phyloP scores from a whole-genome alignment of 1,140 invertebrate species.

The Trinorchestia longiramus region DNA sequence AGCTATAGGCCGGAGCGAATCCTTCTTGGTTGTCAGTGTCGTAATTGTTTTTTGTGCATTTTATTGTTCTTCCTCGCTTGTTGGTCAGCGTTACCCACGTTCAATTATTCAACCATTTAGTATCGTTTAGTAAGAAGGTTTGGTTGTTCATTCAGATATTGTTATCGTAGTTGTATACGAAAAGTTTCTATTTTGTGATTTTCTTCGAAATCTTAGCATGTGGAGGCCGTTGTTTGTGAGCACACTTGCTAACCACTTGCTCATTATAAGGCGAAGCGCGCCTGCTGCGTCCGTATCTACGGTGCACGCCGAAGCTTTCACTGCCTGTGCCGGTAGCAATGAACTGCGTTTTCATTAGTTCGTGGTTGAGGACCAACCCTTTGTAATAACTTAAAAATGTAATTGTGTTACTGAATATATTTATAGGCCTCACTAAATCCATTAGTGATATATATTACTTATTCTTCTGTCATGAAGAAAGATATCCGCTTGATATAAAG shows the following conservation, averaged over 20 bases:
- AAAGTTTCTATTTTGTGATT: background rate
- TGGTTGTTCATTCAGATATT: too few species aligned
- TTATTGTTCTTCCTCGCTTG: too few species aligned
- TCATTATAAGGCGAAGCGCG: background rate
- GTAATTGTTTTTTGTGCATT: too few species aligned
- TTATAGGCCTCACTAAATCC: background rate
- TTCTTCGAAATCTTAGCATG: background rate
- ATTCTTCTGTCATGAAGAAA: background rate
- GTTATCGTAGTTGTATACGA: too few species aligned
- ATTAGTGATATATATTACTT: conserved; percentile 2
- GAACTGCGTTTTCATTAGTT: background rate
- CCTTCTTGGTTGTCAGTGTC: too few species aligned
- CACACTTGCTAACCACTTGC: background rate
- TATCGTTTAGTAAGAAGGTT: too few species aligned
- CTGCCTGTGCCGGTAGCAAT: background rate
- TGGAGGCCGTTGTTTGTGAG: background rate
- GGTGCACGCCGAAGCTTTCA: background rate
- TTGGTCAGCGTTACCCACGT: too few species aligned
- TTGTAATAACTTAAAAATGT: background rate
- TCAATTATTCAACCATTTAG: too few species aligned
- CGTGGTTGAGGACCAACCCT: background rate
- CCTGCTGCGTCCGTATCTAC: background rate
- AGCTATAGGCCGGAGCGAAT: too few species aligned
- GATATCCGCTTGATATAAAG: background rate
- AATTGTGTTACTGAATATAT: background rate